phyloP scores from a whole-genome alignment of 2,888 invertebrate species.

The Brachynemurus nebulosus region DNA sequence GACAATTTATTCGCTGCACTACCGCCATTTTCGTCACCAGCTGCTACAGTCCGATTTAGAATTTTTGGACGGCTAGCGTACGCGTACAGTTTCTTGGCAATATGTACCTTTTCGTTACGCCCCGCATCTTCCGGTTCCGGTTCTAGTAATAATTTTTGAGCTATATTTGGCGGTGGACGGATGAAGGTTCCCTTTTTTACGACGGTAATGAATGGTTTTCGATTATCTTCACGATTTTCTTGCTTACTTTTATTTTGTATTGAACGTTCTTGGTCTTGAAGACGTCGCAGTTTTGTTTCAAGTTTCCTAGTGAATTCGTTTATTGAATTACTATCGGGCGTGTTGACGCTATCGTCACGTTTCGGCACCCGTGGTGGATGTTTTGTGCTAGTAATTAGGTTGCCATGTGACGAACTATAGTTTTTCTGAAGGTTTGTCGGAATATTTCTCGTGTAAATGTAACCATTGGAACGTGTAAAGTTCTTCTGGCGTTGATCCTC shows the following conservation, averaged over 20 bases:
- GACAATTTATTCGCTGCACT: background rate
- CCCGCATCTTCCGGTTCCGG: conserved; percentile 22
- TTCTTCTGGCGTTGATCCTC: conserved; percentile 26
- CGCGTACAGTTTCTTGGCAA: conserved; percentile 41
- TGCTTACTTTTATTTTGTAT: background rate
- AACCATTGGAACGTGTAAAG: conserved; percentile 28
- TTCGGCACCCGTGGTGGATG: conserved; percentile 18
- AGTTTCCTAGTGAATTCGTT: conserved; percentile 53
- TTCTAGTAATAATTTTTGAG: conserved; percentile 45
- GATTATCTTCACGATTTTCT: conserved; percentile 19
- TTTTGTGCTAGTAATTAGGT: background rate
- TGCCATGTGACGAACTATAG: background rate
- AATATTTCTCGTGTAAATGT: conserved; percentile 18
- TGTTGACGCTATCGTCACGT: too few species aligned
- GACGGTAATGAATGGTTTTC: conserved; percentile 60
- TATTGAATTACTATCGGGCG: too few species aligned
- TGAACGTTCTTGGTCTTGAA: conserved; percentile 44
- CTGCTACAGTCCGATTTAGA: conserved; percentile 22
- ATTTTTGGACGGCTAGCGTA: conserved; percentile 51
- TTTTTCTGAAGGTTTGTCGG: background rate
- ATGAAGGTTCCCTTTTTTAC: conserved; percentile 67
- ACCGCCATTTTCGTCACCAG: background rate
- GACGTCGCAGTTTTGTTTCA: conserved; percentile 52
- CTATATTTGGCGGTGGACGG: conserved; percentile 60
- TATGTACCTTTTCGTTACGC: conserved; percentile 24